These are phyloP conservation scores for Lasioglossum leucozonium DNA, from an alignment of 2,888 invertebrate species.

Conservation along the genomic window DNA sequence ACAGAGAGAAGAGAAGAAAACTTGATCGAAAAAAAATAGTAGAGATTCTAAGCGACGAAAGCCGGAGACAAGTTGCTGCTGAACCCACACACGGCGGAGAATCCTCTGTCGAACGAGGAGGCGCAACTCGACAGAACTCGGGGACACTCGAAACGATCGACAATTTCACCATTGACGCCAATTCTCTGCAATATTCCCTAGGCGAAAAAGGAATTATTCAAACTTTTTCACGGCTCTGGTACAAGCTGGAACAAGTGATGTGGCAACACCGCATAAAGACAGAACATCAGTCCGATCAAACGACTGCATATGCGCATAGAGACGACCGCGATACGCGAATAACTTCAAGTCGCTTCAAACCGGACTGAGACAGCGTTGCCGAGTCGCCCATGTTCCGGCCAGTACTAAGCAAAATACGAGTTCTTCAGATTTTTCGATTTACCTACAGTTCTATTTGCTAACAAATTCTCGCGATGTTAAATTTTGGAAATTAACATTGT, in stretches of 20 bases:
- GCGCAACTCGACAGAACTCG: conserved; percentile 11
- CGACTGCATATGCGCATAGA: too few species aligned
- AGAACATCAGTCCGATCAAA: too few species aligned
- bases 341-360: too few species aligned
- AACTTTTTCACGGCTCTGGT: too few species aligned
- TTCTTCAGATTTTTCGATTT: too few species aligned
- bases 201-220: background rate
- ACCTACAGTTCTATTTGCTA: background rate
- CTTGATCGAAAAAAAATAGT: conserved; percentile 56
- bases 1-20: conserved; percentile 65
- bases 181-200: background rate
- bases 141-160: background rate
- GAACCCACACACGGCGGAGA: conserved; percentile 27
- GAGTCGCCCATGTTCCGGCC: too few species aligned
- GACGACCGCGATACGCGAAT: too few species aligned
- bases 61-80: conserved; percentile 59
- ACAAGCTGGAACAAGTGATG: too few species aligned
- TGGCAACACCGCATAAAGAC: too few species aligned
- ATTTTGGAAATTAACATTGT: background rate
- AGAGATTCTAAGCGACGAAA: conserved; percentile 56
- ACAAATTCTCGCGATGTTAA: background rate
- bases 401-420: too few species aligned
- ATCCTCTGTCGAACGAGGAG: conserved; percentile 9
- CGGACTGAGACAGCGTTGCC: too few species aligned
- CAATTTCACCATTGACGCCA: background rate